phyloP scores from a whole-genome alignment of 1,140 invertebrate species.

The Nymphalis io region DNA sequence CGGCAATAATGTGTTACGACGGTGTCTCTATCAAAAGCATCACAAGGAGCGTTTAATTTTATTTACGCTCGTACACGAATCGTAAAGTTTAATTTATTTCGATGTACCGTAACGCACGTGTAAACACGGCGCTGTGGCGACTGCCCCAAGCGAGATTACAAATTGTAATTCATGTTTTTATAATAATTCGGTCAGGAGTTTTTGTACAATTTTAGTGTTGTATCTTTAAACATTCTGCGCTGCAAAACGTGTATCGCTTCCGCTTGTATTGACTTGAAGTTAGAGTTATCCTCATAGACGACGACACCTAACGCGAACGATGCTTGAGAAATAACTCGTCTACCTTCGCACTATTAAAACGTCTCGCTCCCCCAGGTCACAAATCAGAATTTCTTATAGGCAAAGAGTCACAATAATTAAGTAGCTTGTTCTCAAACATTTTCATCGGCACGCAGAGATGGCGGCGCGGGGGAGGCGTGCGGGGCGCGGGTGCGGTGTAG shows the following conservation, averaged over 20 bases:
- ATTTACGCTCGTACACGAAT: slow-evolving; percentile 39
- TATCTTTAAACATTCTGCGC: background rate
- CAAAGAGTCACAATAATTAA: slow-evolving; percentile 56
- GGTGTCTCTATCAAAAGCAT: slow-evolving; percentile 51
- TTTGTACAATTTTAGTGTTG: background rate
- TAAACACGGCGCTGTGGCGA: slow-evolving; percentile 17
- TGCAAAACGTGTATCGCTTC: background rate
- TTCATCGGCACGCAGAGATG: slow-evolving; percentile 42
- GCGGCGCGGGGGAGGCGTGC: slow-evolving; percentile 26
- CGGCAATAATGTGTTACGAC: slow-evolving; percentile 50
- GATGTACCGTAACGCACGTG: slow-evolving; percentile 20
- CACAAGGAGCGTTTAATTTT: slow-evolving; percentile 45
- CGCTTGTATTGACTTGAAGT: background rate
- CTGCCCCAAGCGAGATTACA: background rate
- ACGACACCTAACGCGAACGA: background rate
- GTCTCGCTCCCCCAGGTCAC: slow-evolving; percentile 35
- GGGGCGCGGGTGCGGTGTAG: slow-evolving; percentile 48
- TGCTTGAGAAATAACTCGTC: background rate
- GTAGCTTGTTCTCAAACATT: slow-evolving; percentile 48
- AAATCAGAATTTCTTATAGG: slow-evolving; percentile 46
- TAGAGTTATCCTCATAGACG: background rate
- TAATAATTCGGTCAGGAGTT: slow-evolving; percentile 15
- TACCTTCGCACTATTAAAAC: slow-evolving; percentile 40
- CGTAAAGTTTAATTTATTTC: slow-evolving; percentile 45
- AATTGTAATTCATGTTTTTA: slow-evolving; percentile 23